Evolutionary conservation across 2,888 invertebrate genomes (phyloP), one percentile per base, ranked within the genome.

Genomic region (Neoaliturus tenellus): DNA sequence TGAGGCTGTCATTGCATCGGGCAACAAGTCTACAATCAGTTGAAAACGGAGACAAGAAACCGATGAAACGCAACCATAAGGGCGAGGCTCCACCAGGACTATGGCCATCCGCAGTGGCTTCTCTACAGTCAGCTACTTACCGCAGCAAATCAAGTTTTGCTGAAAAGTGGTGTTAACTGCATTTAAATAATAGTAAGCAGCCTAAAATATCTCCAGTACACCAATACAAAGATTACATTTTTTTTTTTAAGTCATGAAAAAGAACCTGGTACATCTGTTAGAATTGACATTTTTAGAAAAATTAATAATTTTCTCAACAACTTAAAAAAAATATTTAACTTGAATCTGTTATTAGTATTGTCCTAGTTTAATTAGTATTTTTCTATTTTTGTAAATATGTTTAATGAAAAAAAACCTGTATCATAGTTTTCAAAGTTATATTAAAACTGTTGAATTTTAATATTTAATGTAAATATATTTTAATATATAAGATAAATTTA

Each of bases 1-100:
- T 97, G 75, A 92, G 97, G 12, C 91, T 97, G 55, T 97, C 97
- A 0, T 90, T 97, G 78, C 97, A 97, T 89, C 94, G 96, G 87
- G 96, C 97, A 0, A 94, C 95, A 85, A 97, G 96, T 90, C 93
- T 96, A 75, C 96, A 96, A 89, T 96, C 96, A 0, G 93, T 96
- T 0, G 93, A 92, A 86, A 75, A 78, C 41, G 83, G 73, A 44
- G 86, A 86, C 44, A 86, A 87, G 73, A 94, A 94, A 88, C 93
- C 94, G 0, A 92, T 92, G 82, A 95, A 95, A 89, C 90, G 95
- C 71, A 94, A 92, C 86, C 90, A 93, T 86, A 92, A 92, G 84
- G 92, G 92, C 0, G 92, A 92, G 87, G 90, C 90, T 6, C 86
- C 86, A 33, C 81, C 73, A n/a, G 48, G 75, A 17, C 33, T 75